phyloP scores from a whole-genome alignment of 2,888 invertebrate species.

The Lochmaea crataegi region DNA sequence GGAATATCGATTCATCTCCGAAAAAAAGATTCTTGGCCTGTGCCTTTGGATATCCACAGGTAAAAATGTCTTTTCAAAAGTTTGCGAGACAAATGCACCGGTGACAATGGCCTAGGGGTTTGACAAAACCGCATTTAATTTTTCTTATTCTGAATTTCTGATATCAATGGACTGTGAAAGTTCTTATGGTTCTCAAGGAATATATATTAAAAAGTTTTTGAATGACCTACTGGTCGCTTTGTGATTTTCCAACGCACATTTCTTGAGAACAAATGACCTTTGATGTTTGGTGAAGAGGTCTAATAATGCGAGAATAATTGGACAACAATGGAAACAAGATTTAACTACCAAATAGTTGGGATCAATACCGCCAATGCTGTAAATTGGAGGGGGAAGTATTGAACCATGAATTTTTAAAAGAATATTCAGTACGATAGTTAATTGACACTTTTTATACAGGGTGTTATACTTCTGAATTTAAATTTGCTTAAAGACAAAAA shows the following conservation, averaged over 20 bases:
- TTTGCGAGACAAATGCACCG: constrained; percentile 41
- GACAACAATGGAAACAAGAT: constrained; percentile 40
- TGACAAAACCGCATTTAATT: constrained; percentile 62
- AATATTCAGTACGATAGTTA: too few relatives aligned
- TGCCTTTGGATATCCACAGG: constrained; percentile 44
- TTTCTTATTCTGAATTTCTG: constrained; percentile 53
- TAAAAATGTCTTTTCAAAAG: constrained; percentile 45
- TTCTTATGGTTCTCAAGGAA: constrained; percentile 52
- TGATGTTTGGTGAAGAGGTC: constrained; percentile 37
- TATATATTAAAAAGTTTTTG: constrained; percentile 50
- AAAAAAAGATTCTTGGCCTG: constrained; percentile 26
- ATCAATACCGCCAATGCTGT: background rate
- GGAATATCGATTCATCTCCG: constrained; percentile 23
- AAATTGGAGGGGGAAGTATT: background rate
- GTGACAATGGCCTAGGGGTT: constrained; percentile 58
- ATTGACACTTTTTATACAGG: too few relatives aligned
- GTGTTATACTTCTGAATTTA: too few relatives aligned
- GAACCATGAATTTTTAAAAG: too few relatives aligned
- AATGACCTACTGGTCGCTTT: constrained; percentile 39
- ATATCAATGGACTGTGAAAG: constrained; percentile 56
- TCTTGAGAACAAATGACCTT: constrained; percentile 48
- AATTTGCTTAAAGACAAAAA: too few relatives aligned
- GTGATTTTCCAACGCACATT: constrained; percentile 43
- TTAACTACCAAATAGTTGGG: constrained; percentile 38
- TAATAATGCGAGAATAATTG: constrained; percentile 47